Base-by-base conservation (phyloP, 1,140 invertebrate species). In the Lysiphlebus fabarum region DNA sequence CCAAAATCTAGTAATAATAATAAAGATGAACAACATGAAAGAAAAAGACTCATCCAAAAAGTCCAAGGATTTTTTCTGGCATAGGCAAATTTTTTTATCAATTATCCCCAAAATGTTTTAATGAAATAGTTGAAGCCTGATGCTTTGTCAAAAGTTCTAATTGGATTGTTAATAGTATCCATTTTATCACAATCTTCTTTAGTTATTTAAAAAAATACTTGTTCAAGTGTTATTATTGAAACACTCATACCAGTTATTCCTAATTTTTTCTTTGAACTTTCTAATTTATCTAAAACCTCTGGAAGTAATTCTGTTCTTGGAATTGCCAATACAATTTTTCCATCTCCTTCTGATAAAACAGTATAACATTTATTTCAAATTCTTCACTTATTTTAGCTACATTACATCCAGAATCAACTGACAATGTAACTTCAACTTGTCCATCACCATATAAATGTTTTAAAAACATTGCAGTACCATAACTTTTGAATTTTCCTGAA, bases 391-490 rank as follows among this genome's bases (percentile, higher is more conserved):
- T 56, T 65, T 66, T 69, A 44, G 69, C 66, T 7, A 69, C 53
- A 44, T 73, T 58, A 36, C 71, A 78, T 65, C 68, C 70, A 6
- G 70, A 59, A 54, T 77, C 70, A 14, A 64, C 74, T 5, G 77
- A 72, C 56, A 79, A 58, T 61, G 72, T 68, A 59, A 83, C 40
- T 77, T 82, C 67, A 55, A 81, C 56, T 69, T 80, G 75, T 62
- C 74, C 72, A 65, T 81, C 81, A 85, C 92, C 93, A 68, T 92
- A 90, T 64, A 87, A 85, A 63, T 89, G 90, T 74, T 96, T 96
- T 45, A 96, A 79, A 68, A 91, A 93, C 65, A 95, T 85, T 17
- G 93, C 85, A 0, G 90, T 88, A 36, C 93, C 94, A 77, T 86
- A 87, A 70, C 93, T 94, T 67, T 87, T 85, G 1, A 96, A 74